Percentiles rank a stretch among this genome's conserved stretches.
Conservation (phyloP, 2,797 vertebrate genomes). For the Oreonectes daqikongensis region DNA sequence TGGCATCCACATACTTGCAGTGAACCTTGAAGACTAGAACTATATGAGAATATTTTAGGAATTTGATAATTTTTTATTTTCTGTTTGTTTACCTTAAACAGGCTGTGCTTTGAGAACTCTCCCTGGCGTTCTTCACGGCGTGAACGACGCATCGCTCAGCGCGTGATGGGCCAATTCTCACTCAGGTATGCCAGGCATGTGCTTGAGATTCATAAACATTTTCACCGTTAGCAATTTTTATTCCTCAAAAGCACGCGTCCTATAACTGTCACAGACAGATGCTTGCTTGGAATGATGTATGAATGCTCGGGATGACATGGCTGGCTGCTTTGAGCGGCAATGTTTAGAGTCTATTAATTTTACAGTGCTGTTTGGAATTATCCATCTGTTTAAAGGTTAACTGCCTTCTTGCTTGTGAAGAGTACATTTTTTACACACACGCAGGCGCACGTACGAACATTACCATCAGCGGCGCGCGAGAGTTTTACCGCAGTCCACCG, state of each 20-base stretch:
- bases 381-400: constrained; percentile 91
- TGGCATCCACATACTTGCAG: background rate
- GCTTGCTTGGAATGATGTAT: constrained; percentile 51
- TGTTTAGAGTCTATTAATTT: constrained; percentile 83
- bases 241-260: constrained; percentile 58
- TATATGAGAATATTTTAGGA: background rate
- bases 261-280: constrained; percentile 59
- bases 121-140: background rate
- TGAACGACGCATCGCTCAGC: constrained; percentile 9
- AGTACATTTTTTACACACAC: constrained; percentile 76
- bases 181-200: constrained; percentile 37
- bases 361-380: constrained; percentile 83
- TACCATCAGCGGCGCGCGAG: constrained; percentile 24
- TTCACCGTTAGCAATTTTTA: constrained; percentile 54
- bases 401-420: constrained; percentile 81
- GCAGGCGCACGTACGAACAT: constrained; percentile 46
- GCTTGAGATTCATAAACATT: constrained; percentile 51
- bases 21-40: background rate
- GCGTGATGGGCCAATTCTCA: constrained; percentile 10
- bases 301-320: constrained; percentile 72
- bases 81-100: background rate
- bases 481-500: constrained; percentile 61
- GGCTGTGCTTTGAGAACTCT: background rate
- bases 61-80: background rate
- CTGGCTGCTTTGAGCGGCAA: constrained; percentile 70